Evolutionary conservation across 2,888 invertebrate genomes (phyloP).

Genomic region (Neocrepidodera transversa): DNA sequence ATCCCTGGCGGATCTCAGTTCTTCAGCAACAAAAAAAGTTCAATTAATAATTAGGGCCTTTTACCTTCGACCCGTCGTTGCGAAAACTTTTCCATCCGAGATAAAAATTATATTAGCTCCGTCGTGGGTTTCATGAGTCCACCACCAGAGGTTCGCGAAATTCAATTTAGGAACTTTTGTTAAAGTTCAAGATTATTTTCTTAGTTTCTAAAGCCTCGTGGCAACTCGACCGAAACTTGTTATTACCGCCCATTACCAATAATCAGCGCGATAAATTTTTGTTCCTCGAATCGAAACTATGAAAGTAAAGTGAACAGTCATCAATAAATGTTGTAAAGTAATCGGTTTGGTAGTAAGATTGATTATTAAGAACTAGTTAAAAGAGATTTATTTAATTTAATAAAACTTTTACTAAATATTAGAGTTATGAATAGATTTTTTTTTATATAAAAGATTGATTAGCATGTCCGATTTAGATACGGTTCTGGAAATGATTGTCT

Average conservation of each 20-base stretch:
- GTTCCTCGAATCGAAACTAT: neutral
- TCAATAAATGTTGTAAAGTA: too few relatives aligned
- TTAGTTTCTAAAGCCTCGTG: slow-evolving; percentile 17
- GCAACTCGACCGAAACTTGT: slow-evolving; percentile 22
- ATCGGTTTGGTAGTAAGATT: too few relatives aligned
- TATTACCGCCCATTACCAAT: slow-evolving; percentile 18
- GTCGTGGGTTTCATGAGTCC: slow-evolving; percentile 33
- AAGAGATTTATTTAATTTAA: too few relatives aligned
- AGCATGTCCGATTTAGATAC: too few relatives aligned
- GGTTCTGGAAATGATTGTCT: too few relatives aligned
- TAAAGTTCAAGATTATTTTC: slow-evolving; percentile 29
- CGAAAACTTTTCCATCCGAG: slow-evolving; percentile 36
- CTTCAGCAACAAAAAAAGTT: slow-evolving; percentile 20
- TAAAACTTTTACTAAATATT: too few relatives aligned
- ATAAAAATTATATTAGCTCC: slow-evolving; percentile 41
- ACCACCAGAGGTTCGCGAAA: slow-evolving; percentile 26
- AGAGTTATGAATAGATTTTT: too few relatives aligned
- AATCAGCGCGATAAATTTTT: slow-evolving; percentile 9
- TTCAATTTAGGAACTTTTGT: slow-evolving; percentile 34
- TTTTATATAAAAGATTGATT: too few relatives aligned
- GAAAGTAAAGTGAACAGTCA: too few relatives aligned
- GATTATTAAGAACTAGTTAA: too few relatives aligned
- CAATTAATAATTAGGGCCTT: slow-evolving; percentile 39
- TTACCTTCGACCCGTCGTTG: slow-evolving; percentile 29
- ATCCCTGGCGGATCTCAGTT: slow-evolving; percentile 3